Percentiles rank a stretch among this genome's conserved stretches.
phyloP scores from a whole-genome alignment of 2,888 invertebrate species.

The Drosophila pseudotalamancana region DNA sequence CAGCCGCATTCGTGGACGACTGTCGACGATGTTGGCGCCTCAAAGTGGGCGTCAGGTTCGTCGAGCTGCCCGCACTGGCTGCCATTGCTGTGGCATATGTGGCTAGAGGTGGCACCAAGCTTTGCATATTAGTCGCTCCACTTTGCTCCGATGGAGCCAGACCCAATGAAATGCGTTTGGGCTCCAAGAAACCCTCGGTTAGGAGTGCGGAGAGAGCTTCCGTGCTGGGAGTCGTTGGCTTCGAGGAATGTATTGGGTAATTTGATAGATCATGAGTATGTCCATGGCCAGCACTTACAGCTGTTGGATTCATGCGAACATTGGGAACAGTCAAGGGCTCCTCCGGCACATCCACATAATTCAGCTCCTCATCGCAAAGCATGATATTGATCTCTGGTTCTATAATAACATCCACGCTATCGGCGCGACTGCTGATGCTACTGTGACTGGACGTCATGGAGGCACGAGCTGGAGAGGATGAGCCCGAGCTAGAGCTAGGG shows the following conservation, averaged over 20 bases:
- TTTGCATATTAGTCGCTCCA: conserved; percentile 28
- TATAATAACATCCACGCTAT: conserved; percentile 68
- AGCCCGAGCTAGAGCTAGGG: conserved; percentile 41
- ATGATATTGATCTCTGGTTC: conserved; percentile 68
- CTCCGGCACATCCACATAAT: conserved; percentile 64
- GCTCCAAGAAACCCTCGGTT: conserved; percentile 93
- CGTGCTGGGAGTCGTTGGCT: conserved; percentile 92
- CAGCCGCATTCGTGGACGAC: conserved; percentile 83
- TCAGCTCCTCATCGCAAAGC: conserved; percentile 50
- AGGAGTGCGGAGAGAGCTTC: conserved; percentile 92
- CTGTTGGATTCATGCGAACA: conserved; percentile 12
- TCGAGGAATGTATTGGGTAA: conserved; percentile 25
- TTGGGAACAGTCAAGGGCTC: conserved; percentile 6
- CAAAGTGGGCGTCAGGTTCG: conserved; percentile 67
- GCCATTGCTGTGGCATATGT: conserved; percentile 65
- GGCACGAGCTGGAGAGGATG: conserved; percentile 62
- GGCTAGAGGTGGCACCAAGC: conserved; percentile 61
- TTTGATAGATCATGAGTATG: conserved; percentile 1
- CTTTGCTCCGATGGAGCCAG: conserved; percentile 89
- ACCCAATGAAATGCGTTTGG: conserved; percentile 90
- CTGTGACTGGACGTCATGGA: conserved; percentile 50
- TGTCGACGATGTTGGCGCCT: conserved; percentile 80
- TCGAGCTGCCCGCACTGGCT: conserved; percentile 69
- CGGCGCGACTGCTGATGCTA: conserved; percentile 50
- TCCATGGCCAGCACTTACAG: conserved; percentile 34